Percentiles rank a stretch among this genome's conserved stretches.
Evolutionary conservation across 1,140 invertebrate genomes (phyloP).

Genomic region (Rhagoletis pomonella): DNA sequence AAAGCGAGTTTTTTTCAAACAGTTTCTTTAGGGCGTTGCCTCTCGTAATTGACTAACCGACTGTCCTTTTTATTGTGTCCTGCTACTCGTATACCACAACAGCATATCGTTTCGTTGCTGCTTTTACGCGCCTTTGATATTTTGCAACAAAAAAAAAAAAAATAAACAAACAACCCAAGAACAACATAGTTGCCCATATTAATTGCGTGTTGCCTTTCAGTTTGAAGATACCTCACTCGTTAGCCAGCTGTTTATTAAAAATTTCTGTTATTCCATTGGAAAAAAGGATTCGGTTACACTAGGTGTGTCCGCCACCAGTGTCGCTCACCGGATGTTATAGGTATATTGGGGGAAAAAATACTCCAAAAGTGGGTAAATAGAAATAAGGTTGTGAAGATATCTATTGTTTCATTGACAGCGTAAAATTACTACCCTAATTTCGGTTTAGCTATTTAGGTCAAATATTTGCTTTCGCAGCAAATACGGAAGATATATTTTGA

Average conservation of each 20-base stretch:
- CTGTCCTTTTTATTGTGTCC: constrained; percentile 42
- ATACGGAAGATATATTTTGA: no score
- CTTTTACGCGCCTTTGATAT: not conserved
- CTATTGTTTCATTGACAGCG: not conserved
- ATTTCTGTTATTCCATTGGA: not conserved
- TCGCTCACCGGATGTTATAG: not conserved
- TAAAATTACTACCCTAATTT: constrained; percentile 6
- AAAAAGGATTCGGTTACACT: constrained; percentile 6
- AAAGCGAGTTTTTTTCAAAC: no score
- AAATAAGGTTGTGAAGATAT: not conserved
- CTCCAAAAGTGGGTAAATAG: not conserved
- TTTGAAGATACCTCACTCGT: not conserved
- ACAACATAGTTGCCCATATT: not conserved
- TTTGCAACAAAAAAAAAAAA: not conserved
- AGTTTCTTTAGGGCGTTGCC: constrained; percentile 19
- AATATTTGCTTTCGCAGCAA: no score
- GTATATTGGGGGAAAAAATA: not conserved
- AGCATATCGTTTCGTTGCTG: not conserved
- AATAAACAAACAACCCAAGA: no score
- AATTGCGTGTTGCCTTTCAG: not conserved
- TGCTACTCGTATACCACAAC: not conserved
- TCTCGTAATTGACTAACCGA: constrained; percentile 16
- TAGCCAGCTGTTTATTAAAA: not conserved
- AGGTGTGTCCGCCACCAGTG: not conserved
- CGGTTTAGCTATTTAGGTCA: no score